A percentile compares a stretch with the other conserved stretches of the same genome.
Evolutionary conservation across 2,797 vertebrate species (phyloP).

Genomic region (Sebastiscus tertius): DNA sequence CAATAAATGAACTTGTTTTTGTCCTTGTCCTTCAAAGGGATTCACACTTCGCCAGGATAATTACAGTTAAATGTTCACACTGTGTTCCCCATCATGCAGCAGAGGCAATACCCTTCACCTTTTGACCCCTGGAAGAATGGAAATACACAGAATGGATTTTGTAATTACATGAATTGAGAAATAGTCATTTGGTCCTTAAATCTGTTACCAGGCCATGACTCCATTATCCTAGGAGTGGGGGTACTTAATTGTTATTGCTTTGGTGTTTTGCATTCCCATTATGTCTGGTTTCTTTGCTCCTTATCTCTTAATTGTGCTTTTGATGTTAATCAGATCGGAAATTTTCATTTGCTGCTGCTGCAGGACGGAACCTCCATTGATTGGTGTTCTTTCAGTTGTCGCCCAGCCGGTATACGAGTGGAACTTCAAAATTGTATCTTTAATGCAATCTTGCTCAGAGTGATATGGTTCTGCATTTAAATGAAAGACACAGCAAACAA

Average conservation of each 20-base stretch:
- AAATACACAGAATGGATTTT: slow-evolving; percentile 39
- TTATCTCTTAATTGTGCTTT: slow-evolving; percentile 79
- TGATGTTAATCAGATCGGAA: slow-evolving; percentile 76
- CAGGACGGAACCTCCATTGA: slow-evolving; percentile 59
- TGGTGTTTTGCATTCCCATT: slow-evolving; percentile 75
- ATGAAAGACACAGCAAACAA: slow-evolving; percentile 40
- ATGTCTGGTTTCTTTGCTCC: slow-evolving; percentile 69
- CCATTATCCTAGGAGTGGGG: slow-evolving; percentile 60
- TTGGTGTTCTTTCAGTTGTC: slow-evolving; percentile 44
- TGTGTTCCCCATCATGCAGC: neutral
- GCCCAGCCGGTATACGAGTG: neutral
- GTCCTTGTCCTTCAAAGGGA: slow-evolving; percentile 7
- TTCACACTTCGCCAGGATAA: neutral
- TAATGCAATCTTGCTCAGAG: slow-evolving; percentile 37
- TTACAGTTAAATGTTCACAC: slow-evolving; percentile 6
- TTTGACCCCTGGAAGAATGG: slow-evolving; percentile 24
- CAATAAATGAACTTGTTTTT: neutral
- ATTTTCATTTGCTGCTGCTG: slow-evolving; percentile 62
- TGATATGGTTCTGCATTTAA: slow-evolving; percentile 54
- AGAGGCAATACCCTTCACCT: slow-evolving; percentile 43
- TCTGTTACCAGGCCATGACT: slow-evolving; percentile 58
- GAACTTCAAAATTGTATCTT: slow-evolving; percentile 51
- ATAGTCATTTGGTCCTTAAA: slow-evolving; percentile 64
- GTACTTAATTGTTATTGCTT: slow-evolving; percentile 73
- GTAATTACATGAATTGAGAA: slow-evolving; percentile 68